A percentile compares a stretch with the other conserved stretches of the same genome.
phyloP scores from a whole-genome alignment of 1,140 invertebrate species.

The Phymastichus coffea region DNA sequence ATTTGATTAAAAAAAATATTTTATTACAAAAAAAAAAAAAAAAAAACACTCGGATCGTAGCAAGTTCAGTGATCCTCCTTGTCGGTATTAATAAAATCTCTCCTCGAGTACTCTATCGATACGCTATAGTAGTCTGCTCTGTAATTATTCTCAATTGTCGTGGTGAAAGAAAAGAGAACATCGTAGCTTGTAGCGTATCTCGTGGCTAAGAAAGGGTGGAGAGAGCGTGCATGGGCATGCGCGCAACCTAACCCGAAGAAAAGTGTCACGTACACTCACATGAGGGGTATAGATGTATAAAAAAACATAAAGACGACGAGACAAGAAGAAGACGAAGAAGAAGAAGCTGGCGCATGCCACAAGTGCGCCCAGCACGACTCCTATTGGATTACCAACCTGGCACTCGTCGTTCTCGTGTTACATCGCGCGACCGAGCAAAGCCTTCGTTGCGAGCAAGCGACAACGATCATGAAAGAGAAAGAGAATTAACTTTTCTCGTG shows the following conservation, averaged over 20 bases:
- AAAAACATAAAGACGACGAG: slow-evolving; percentile 14
- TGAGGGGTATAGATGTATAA: not conserved
- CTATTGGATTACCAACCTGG: slow-evolving; percentile 42
- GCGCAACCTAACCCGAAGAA: slow-evolving; percentile 18
- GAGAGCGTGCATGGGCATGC: not conserved
- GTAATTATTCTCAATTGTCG: too few relatives aligned
- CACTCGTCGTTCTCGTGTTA: slow-evolving; percentile 3
- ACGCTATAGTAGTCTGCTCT: too few relatives aligned
- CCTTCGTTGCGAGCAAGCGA: not conserved
- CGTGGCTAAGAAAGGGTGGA: too few relatives aligned
- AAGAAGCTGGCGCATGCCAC: slow-evolving; percentile 47
- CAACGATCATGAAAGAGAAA: not conserved
- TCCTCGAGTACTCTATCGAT: too few relatives aligned
- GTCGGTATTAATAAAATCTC: too few relatives aligned
- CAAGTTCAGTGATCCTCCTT: too few relatives aligned
- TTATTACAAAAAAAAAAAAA: too few relatives aligned
- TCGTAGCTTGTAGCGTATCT: too few relatives aligned
- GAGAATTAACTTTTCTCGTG: not conserved
- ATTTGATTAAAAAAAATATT: too few relatives aligned
- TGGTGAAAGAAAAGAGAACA: too few relatives aligned
- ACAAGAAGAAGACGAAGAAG: not conserved
- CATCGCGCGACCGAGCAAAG: not conserved
- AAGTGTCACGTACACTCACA: slow-evolving; percentile 23
- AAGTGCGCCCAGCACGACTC: slow-evolving; percentile 46
- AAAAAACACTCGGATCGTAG: too few relatives aligned